Base-by-base conservation (phyloP, 2,797 vertebrate species). In the Cynopterus sphinx region DNA sequence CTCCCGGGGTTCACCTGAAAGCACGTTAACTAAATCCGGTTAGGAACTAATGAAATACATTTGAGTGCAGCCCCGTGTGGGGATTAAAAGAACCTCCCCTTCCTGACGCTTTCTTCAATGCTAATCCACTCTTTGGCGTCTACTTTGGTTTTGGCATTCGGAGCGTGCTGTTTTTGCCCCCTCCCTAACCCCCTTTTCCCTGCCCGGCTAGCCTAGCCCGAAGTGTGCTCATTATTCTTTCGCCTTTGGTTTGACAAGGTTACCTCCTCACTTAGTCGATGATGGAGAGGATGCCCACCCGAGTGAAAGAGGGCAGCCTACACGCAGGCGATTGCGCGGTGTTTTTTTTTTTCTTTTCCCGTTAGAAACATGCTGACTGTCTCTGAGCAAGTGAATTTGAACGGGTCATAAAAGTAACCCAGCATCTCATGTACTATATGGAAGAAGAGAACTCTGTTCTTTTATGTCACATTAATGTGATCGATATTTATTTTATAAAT, bases 201-300 rank as follows among this genome's bases (percentile, higher is more conserved):
- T 71, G 59, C 71, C 85, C 36, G 63, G 26, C 1, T 85, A 95
- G 65, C 83, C 95, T 95, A 95, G 65, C 83, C 95, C 95, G 84
- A 90, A 4, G 11, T 70, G 63, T 46, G 57, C 79, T 96, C 63
- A 90, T 94, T 97, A 83, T 92, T 67, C 93, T 97, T 97, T 97
- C 93, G 46, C 90, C 97, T 97, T 97, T 63, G 90, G 17, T 96
- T 97, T 96, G 95, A 96, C 98, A 97, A 95, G 90, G 94, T 95
- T 94, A 77, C 3, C 31, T 89, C 0, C 84, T 95, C 90, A 63
- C 78, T 97, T 97, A 93, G 96, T 86, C 67, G 5, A 65, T 97
- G 61, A 24, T 97, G 73, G 93, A 98, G 43, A 55, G 75, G 91
- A 85, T 75, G 55, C 73, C 78, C 41, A 90, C 24, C 33, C 65